Evolutionary conservation across 2,888 invertebrate genomes (phyloP).

Genomic region (Lasius fuliginosus): DNA sequence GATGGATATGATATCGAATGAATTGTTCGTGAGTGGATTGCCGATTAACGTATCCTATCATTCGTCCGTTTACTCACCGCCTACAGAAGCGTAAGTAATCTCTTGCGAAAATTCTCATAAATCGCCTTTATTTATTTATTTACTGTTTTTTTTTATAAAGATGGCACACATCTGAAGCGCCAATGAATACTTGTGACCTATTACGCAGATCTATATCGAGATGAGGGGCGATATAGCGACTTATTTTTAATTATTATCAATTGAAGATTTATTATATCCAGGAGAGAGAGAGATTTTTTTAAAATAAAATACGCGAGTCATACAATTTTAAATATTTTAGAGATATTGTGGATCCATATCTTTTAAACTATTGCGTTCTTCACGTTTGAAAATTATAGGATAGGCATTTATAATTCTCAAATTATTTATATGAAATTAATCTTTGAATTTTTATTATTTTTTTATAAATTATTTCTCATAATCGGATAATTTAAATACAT

Average conservation of each 20-base stretch:
- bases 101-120: background rate
- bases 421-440: background rate
- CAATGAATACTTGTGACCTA: background rate
- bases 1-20: conserved; percentile 82
- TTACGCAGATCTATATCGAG: background rate
- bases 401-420: too few species aligned
- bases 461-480: too few species aligned
- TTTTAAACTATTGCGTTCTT: too few species aligned
- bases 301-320: too few species aligned
- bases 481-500: background rate
- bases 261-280: background rate
- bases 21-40: conserved; percentile 76
- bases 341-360: too few species aligned
- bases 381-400: too few species aligned
- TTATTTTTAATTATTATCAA: background rate
- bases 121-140: background rate
- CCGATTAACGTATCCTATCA: conserved; percentile 82
- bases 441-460: background rate
- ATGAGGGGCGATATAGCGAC: background rate
- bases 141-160: background rate
- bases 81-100: conserved; percentile 85
- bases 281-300: too few species aligned
- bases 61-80: conserved; percentile 85
- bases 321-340: too few species aligned
- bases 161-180: background rate